Conservation (phyloP, 2,113 vertebrate genomes). For the Neolamprologus hecqui region DNA sequence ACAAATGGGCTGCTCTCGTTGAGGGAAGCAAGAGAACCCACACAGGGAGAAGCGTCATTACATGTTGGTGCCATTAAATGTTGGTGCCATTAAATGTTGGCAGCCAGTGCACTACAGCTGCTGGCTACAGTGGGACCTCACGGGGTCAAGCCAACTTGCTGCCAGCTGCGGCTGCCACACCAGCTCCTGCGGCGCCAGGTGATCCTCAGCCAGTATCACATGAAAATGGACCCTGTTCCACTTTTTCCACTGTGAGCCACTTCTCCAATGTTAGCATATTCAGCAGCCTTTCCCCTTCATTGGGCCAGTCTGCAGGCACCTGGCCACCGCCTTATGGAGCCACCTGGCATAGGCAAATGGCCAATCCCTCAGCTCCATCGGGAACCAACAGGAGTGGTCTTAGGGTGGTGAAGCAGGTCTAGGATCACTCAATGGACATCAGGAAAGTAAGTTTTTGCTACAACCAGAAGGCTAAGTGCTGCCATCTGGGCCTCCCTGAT, state of each 20-base stretch:
- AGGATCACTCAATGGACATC: not conserved
- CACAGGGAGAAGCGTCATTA: not conserved
- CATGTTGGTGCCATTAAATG: not conserved
- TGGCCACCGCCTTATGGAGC: not conserved
- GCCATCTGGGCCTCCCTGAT: not conserved
- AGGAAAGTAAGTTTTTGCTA: not conserved
- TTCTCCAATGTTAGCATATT: not conserved
- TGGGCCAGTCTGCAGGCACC: not conserved
- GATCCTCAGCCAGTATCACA: not conserved
- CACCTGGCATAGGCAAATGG: not conserved
- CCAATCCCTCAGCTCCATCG: not conserved
- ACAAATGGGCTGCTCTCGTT: not conserved
- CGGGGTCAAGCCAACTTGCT: not conserved
- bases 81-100: not conserved
- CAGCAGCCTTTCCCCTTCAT: not conserved
- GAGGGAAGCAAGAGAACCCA: not conserved
- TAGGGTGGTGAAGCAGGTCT: not conserved
- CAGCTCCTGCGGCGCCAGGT: not conserved
- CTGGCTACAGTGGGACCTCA: not conserved
- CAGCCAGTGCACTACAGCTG: not conserved
- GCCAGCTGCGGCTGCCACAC: not conserved
- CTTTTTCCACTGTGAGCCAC: not conserved
- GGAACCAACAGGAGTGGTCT: not conserved
- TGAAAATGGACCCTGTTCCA: not conserved
- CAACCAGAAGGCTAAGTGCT: not conserved